Percentiles rank a stretch among this genome's conserved stretches.
Conservation (phyloP, 2,797 vertebrate genomes). For the Pipistrellus pygmaeus region DNA sequence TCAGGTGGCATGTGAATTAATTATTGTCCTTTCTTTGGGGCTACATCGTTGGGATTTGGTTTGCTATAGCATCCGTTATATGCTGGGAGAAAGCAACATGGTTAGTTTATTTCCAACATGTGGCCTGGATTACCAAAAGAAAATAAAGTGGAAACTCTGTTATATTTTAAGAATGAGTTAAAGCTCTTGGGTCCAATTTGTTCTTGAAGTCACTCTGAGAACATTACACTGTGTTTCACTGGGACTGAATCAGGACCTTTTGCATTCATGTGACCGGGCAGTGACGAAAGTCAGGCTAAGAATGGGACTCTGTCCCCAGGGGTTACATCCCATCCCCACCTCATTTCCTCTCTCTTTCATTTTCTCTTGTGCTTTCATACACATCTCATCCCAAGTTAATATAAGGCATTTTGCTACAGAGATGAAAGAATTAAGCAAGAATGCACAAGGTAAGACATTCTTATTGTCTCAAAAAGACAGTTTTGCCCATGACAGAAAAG, state of each 20-base stretch:
- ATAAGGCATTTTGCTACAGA: slow-evolving; percentile 76
- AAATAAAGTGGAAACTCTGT: slow-evolving; percentile 53
- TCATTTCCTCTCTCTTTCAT: slow-evolving; percentile 65
- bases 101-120: slow-evolving; percentile 70
- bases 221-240: slow-evolving; percentile 64
- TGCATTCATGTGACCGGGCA: slow-evolving; percentile 64
- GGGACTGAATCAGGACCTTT: slow-evolving; percentile 78
- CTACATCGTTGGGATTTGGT: slow-evolving; percentile 14
- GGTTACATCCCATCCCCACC: slow-evolving; percentile 68
- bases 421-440: slow-evolving; percentile 65
- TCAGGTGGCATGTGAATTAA: not conserved
- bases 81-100: slow-evolving; percentile 54
- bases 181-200: slow-evolving; percentile 76
- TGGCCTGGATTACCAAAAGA: slow-evolving; percentile 62
- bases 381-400: slow-evolving; percentile 61
- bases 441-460: slow-evolving; percentile 31
- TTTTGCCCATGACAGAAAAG: slow-evolving; percentile 66
- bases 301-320: slow-evolving; percentile 63
- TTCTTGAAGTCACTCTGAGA: slow-evolving; percentile 76
- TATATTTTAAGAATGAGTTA: slow-evolving; percentile 70
- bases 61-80: slow-evolving; percentile 15
- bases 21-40: slow-evolving; percentile 23
- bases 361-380: slow-evolving; percentile 55
- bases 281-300: slow-evolving; percentile 53
- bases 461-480: not conserved